phyloP scores from a whole-genome alignment of 1,140 invertebrate genomes.

The Steinernema khuongi region DNA sequence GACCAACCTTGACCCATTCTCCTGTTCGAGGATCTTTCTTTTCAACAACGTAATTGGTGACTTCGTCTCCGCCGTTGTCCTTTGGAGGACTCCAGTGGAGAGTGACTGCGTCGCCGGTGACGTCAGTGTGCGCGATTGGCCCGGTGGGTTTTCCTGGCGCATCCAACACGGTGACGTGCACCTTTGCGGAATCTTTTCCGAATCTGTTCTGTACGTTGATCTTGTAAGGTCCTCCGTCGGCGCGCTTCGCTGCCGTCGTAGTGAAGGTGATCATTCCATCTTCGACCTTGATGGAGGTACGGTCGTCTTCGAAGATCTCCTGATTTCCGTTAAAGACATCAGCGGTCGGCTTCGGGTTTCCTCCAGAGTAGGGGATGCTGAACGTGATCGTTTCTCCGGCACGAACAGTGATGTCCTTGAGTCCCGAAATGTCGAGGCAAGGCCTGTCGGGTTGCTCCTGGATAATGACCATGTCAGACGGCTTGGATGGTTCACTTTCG shows the following conservation, averaged over 20 bases:
- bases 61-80: slow-evolving; percentile 71
- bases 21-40: slow-evolving; percentile 73
- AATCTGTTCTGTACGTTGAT: slow-evolving; percentile 75
- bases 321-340: slow-evolving; percentile 70
- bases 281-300: slow-evolving; percentile 61
- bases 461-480: slow-evolving; percentile 75
- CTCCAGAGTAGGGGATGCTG: slow-evolving; percentile 82
- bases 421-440: slow-evolving; percentile 79
- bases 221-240: slow-evolving; percentile 83
- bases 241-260: slow-evolving; percentile 81
- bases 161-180: slow-evolving; percentile 55
- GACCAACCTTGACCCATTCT: slow-evolving; percentile 81
- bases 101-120: slow-evolving; percentile 86
- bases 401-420: slow-evolving; percentile 88
- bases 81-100: slow-evolving; percentile 91
- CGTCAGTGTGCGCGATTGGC: slow-evolving; percentile 80
- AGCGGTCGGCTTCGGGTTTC: slow-evolving; percentile 84
- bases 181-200: slow-evolving; percentile 50
- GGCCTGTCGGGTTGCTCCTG: slow-evolving; percentile 89
- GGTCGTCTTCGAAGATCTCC: slow-evolving; percentile 55
- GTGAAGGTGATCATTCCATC: slow-evolving; percentile 81
- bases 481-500: slow-evolving; percentile 80
- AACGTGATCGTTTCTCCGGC: slow-evolving; percentile 95
- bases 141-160: slow-evolving; percentile 64
- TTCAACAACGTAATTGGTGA: slow-evolving; percentile 94